Evolutionary conservation across 2,113 vertebrate genomes (phyloP).

Genomic region (Piprites chloris): DNA sequence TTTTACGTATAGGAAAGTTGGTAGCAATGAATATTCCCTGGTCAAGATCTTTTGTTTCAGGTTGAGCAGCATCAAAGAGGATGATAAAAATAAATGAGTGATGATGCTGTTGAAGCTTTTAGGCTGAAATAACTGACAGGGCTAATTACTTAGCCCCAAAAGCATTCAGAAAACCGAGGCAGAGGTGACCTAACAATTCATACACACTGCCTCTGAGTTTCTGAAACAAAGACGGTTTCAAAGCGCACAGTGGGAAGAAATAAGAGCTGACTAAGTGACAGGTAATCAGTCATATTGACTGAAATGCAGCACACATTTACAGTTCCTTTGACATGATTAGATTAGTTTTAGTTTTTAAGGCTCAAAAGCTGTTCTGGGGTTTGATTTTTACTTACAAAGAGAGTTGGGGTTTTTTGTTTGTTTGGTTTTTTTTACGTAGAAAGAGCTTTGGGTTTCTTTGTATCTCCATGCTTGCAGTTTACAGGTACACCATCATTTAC

Average conservation of each 20-base stretch:
- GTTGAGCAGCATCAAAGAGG: background rate
- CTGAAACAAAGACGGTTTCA: background rate
- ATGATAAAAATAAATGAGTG: background rate
- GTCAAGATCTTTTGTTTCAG: background rate
- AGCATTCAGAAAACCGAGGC: background rate
- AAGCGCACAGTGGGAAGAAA: background rate
- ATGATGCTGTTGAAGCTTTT: background rate
- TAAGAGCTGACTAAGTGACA: background rate
- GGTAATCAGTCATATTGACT: conserved; percentile 41
- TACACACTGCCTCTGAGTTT: fast-evolving
- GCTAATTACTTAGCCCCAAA: background rate
- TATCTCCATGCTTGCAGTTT: background rate
- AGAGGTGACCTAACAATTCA: background rate
- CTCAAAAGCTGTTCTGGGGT: background rate
- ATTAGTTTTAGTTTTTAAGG: background rate
- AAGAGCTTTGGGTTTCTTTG: background rate
- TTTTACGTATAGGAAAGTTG: background rate
- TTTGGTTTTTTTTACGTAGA: background rate
- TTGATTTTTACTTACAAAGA: background rate
- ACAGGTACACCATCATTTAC: background rate
- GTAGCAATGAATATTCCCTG: background rate
- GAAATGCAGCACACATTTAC: conserved; percentile 18
- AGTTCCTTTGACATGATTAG: background rate
- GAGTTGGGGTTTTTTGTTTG: background rate
- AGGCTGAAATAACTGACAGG: background rate